Conservation (phyloP, 2,113 vertebrate genomes). For the Pungitius pungitius region DNA sequence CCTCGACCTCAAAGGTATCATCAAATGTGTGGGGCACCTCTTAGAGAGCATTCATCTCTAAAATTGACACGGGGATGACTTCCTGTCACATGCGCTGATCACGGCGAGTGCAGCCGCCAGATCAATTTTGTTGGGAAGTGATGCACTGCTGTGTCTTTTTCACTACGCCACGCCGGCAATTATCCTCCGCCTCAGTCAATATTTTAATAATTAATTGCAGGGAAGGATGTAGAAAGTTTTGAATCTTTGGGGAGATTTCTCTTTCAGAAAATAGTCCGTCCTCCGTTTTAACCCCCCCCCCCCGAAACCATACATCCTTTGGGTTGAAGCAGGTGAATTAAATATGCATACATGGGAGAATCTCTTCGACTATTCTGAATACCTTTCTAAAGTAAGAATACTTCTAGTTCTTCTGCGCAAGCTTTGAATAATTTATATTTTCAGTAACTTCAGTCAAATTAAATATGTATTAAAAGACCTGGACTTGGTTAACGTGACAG, state of each 20-base stretch:
- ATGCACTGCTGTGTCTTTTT: constrained; percentile 60
- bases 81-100: constrained; percentile 58
- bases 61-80: constrained; percentile 52
- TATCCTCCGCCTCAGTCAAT: constrained; percentile 63
- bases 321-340: constrained; percentile 2
- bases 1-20: neutral
- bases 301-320: neutral
- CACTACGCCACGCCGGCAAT: constrained; percentile 61
- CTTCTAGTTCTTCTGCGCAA: neutral
- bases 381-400: constrained; percentile 6
- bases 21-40: constrained; percentile 29
- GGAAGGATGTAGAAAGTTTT: constrained; percentile 44
- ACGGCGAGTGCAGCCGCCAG: constrained; percentile 39
- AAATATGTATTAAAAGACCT: constrained; percentile 3
- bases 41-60: constrained; percentile 46
- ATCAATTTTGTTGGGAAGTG: constrained; percentile 57
- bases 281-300: constrained; percentile 8
- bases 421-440: constrained; percentile 35
- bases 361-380: neutral
- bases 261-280: neutral
- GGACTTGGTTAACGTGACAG: neutral
- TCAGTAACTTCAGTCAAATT: constrained; percentile 9
- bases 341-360: constrained; percentile 15
- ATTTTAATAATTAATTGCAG: constrained; percentile 49
- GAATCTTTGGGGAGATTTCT: constrained; percentile 12